These are phyloP conservation scores for Geotrypetes seraphini DNA, from an alignment of 2,797 vertebrate genomes.

Conservation along the genomic window DNA sequence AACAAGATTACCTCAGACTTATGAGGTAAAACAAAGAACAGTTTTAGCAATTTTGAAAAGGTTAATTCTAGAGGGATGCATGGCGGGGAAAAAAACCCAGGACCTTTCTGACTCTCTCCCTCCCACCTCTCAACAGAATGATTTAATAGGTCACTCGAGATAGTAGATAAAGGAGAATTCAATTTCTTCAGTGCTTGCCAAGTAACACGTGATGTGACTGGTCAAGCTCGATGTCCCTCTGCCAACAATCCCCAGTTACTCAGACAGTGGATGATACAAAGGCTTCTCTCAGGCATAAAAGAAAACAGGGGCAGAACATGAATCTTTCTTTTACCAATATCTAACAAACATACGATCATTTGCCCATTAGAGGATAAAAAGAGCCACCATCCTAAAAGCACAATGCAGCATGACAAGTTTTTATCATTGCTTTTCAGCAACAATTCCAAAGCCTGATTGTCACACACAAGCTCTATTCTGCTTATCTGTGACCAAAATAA, in stretches of 20 bases:
- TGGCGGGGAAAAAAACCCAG: conserved; percentile 9
- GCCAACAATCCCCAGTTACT: conserved; percentile 33
- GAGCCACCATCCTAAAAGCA: conserved; percentile 32
- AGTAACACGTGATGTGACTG: conserved; percentile 26
- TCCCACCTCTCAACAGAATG: conserved; percentile 25
- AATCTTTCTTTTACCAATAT: conserved; percentile 41
- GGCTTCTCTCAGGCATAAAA: conserved; percentile 18
- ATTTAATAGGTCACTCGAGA: conserved; percentile 40
- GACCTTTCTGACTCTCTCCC: conserved; percentile 29
- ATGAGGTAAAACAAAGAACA: conserved; percentile 21
- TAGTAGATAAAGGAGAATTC: conserved; percentile 37
- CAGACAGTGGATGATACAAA: conserved; percentile 39
- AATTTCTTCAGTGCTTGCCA: conserved; percentile 35
- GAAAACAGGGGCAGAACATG: conserved; percentile 42
- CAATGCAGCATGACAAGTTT: conserved; percentile 45
- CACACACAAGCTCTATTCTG: conserved; percentile 26
- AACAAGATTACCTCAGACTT: conserved; percentile 21
- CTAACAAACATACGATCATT: conserved; percentile 63
- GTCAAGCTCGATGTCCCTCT: conserved; percentile 32
- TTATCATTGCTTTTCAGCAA: conserved; percentile 22
- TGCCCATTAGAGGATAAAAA: conserved; percentile 56
- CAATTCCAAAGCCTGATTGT: conserved; percentile 23
- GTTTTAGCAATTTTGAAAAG: conserved; percentile 23
- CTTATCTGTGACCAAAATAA: conserved; percentile 11
- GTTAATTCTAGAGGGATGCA: conserved; percentile 29